Conservation (phyloP, 1,140 invertebrate species). For the Drosophila arizonae region DNA sequence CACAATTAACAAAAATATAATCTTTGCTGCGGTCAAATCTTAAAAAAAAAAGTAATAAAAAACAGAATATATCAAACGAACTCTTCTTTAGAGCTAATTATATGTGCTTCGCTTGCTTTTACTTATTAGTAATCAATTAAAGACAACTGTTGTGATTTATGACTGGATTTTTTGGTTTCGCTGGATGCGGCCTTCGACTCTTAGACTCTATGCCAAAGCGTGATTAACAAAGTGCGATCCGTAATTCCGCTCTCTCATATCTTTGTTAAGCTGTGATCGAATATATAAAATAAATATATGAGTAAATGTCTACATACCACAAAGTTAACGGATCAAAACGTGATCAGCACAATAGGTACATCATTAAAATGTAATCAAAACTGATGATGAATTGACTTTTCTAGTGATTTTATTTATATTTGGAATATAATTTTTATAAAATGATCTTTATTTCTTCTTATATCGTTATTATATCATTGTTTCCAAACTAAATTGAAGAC, state of each 20-base stretch:
- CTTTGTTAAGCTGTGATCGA: not conserved
- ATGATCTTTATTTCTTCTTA: too few species aligned
- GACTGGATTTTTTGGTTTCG: not conserved
- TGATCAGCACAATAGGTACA: conserved; percentile 24
- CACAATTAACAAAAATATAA: not conserved
- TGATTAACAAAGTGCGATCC: not conserved
- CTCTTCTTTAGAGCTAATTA: too few species aligned
- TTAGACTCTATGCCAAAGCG: conserved; percentile 4
- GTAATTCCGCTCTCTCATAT: not conserved
- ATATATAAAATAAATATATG: too few species aligned
- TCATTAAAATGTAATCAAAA: conserved; percentile 16
- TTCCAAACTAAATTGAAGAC: too few species aligned
- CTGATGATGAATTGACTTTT: too few species aligned
- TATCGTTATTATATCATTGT: too few species aligned
- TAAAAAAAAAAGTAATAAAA: not conserved
- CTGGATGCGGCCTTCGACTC: conserved; percentile 5
- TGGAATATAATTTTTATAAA: too few species aligned
- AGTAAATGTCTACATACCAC: too few species aligned
- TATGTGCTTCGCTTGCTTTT: not conserved
- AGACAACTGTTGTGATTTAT: not conserved
- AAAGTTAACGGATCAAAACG: conserved; percentile 22
- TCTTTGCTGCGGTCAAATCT: not conserved
- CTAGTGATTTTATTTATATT: too few species aligned
- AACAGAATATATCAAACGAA: too few species aligned
- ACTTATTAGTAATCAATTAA: conserved; percentile 14